A percentile compares a stretch with the other conserved stretches of the same genome.
Conservation (phyloP, 2,113 vertebrate species). For the Hemicordylus capensis region DNA sequence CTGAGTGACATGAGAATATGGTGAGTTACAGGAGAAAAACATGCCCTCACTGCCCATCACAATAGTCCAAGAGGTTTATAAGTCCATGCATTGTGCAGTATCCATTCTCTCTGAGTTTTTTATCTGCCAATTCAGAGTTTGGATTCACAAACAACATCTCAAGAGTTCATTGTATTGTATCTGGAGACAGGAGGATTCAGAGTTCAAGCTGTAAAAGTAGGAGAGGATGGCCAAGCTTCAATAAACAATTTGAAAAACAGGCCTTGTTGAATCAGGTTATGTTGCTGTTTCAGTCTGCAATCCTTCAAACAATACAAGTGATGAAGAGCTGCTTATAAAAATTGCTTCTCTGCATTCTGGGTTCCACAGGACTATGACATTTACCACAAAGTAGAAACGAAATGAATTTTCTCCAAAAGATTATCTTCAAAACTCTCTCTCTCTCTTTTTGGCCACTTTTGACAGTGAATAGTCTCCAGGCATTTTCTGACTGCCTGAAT, state of each 20-base stretch:
- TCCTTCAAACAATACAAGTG: not conserved
- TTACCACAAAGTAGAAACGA: not conserved
- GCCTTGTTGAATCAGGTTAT: not conserved
- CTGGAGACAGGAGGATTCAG: not conserved
- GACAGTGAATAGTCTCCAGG: not conserved
- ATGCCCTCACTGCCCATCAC: conserved; percentile 19
- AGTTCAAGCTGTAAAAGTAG: not conserved
- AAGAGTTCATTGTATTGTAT: not conserved
- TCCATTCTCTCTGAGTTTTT: conserved; percentile 39
- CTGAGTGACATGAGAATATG: not conserved
- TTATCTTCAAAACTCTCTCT: not conserved
- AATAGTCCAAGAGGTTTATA: conserved; percentile 25
- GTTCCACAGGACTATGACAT: conserved; percentile 2
- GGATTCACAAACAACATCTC: conserved; percentile 15
- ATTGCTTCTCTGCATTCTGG: not conserved
- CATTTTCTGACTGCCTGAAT: not conserved
- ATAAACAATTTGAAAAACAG: not conserved
- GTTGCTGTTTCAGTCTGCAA: not conserved
- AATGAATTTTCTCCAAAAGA: not conserved
- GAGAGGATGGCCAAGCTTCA: not conserved
- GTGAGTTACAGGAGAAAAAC: not conserved
- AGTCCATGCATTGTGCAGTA: not conserved
- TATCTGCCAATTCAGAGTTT: conserved; percentile 7
- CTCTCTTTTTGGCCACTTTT: not conserved
- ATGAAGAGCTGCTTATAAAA: not conserved